These are phyloP conservation scores for Polyommatus iphigenia DNA, from an alignment of 2,888 invertebrate genomes.

Conservation along the genomic window DNA sequence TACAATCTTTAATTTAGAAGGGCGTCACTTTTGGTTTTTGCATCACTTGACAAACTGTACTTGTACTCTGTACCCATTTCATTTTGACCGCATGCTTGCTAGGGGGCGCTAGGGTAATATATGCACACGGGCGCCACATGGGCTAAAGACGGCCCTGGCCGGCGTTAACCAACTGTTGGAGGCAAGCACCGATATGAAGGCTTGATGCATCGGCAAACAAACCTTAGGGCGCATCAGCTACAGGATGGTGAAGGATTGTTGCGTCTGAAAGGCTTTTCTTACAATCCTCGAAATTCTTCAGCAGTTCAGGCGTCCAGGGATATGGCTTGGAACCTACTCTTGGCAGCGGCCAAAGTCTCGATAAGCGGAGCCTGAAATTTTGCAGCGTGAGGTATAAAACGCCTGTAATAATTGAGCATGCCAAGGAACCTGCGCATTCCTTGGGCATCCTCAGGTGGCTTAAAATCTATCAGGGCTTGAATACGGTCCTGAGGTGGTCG, in stretches of 20 bases:
- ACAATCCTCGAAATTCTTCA: neutral
- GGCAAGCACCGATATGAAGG: no score
- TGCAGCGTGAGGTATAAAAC: constrained; percentile 39
- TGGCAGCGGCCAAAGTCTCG: neutral
- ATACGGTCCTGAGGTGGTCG: constrained; percentile 6
- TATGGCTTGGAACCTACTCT: neutral
- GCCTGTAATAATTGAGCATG: constrained; percentile 43
- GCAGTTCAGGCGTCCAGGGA: neutral
- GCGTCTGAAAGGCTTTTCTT: neutral
- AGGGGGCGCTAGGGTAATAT: no score
- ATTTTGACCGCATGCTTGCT: no score
- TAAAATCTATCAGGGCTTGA: neutral
- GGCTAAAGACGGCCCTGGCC: no score
- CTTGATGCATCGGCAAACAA: constrained; percentile 33
- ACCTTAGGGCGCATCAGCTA: neutral
- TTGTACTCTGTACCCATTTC: no score
- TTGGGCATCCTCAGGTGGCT: constrained; percentile 34
- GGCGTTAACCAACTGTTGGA: no score
- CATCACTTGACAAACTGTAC: no score
- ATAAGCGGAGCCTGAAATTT: constrained; percentile 33
- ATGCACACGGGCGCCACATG: no score
- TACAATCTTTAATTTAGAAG: no score
- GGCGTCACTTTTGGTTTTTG: no score
- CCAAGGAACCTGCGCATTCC: constrained; percentile 42
- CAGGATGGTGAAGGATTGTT: neutral